Percentiles rank a stretch among this genome's conserved stretches.
Evolutionary conservation across 1,140 invertebrate genomes (phyloP).

Genomic region (Drosophila santomea): DNA sequence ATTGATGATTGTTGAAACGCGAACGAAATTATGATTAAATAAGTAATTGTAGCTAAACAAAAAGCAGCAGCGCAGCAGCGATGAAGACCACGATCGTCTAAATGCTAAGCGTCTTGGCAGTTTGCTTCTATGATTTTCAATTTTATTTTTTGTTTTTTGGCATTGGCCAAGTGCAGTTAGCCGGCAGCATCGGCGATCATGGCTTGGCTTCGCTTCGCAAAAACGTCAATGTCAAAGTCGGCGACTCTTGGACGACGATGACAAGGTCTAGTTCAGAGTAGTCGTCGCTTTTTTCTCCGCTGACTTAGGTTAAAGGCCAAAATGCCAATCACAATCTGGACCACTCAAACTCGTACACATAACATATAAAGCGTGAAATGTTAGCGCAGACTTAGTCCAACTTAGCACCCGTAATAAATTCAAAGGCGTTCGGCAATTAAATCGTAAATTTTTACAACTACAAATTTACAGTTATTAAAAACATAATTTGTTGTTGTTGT

Average conservation of each 20-base stretch:
- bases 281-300: conserved; percentile 27
- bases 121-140: conserved; percentile 1
- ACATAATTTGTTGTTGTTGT: conserved; percentile 79
- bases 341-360: conserved; percentile 12
- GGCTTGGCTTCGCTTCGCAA: conserved; percentile 31
- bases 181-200: conserved; percentile 39
- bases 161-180: conserved; percentile 53
- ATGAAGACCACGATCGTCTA: conserved; percentile 58
- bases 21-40: conserved; percentile 84
- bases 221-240: conserved; percentile 49
- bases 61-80: conserved; percentile 45
- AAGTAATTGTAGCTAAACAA: conserved; percentile 83
- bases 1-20: conserved; percentile 84
- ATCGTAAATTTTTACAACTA: conserved; percentile 82
- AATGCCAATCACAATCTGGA: conserved; percentile 30
- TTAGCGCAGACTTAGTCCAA: conserved; percentile 38
- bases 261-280: conserved; percentile 72
- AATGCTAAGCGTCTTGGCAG: conserved; percentile 44
- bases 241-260: conserved; percentile 9
- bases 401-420: conserved; percentile 77
- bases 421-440: conserved; percentile 74
- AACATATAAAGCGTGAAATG: conserved; percentile 30
- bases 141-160: conserved; percentile 30
- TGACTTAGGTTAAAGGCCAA: conserved; percentile 49
- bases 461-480: conserved; percentile 84